Base-by-base conservation (phyloP, 2,797 vertebrate species). In the Ataeniobius toweri region DNA sequence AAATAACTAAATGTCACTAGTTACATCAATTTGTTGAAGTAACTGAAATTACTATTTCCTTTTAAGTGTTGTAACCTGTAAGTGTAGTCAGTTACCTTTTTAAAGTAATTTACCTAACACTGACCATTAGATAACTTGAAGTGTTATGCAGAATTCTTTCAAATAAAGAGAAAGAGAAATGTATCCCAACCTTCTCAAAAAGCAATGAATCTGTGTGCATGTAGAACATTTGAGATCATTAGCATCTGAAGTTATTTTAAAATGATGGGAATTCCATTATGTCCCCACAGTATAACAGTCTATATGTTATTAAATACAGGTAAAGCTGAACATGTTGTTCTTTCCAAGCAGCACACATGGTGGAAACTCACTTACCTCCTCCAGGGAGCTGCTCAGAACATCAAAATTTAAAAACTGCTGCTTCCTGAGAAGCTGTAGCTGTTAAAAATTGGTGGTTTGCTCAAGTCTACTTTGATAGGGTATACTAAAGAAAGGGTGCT, bases 151-250 rank as follows among this genome's bases (percentile, higher is more conserved):
- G 26, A 59, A 59, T 59, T 16, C 26, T 59, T 59, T 31, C 28
- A 31, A 18, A 61, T 61, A 14, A 61, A 18, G 6, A n/a, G 22
- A 69, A 22, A 14, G 24, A 14, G 5, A 26, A 46, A 48, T 59
- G 7, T 67, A 58, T 79, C 58, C 53, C 4, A 76, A 76, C 16
- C 3, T 36, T 70, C 41, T 58, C 5, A 46, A 22, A 51, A 7
- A 3, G 18, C 36, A 70, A 51, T 28, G 73, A 80, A 81, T 84
- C 67, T 84, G 73, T 48, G 71, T 50, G 6, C 46, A 50, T 84
- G 79, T 71, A 39, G 73, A 84, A 79, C 56, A 72, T 39, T 12
- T 36, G 56, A 75, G 20, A 36, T 59, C 51, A 70, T 76, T 51
- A 74, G 39, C 61, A 75, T 61, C 59, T 53, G 44, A 36, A 76